These are phyloP conservation scores for Tinea pellionella DNA, from an alignment of 2,888 invertebrate genomes.

Conservation along the genomic window DNA sequence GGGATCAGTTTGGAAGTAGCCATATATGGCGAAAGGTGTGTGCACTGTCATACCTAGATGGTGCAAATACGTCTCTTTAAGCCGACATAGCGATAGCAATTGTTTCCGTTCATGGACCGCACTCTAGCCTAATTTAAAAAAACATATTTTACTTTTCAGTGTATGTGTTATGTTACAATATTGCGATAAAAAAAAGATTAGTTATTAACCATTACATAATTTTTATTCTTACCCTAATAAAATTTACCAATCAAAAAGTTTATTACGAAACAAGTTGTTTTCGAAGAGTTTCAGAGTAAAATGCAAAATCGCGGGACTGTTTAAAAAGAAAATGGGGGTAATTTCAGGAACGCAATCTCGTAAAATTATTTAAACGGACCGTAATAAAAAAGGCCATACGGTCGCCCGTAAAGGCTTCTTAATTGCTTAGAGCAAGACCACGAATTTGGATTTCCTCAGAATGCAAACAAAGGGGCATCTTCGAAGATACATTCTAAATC, in stretches of 20 bases:
- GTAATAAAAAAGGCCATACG: slow-evolving; percentile 57
- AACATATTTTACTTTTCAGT: no score
- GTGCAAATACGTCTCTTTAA: no score
- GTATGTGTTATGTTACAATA: no score
- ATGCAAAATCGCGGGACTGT: slow-evolving; percentile 36
- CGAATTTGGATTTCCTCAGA: slow-evolving; percentile 18
- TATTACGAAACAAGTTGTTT: background rate
- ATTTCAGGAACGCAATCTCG: slow-evolving; percentile 54
- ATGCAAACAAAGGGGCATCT: background rate
- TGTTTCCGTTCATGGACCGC: no score
- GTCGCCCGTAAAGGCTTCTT: slow-evolving; percentile 46
- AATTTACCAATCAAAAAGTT: background rate
- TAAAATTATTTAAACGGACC: slow-evolving; percentile 61
- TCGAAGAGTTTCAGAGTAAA: slow-evolving; percentile 20
- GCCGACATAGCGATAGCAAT: no score
- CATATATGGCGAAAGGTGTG: no score
- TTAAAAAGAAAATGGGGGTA: slow-evolving; percentile 53
- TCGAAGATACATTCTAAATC: background rate
- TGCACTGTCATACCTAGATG: no score
- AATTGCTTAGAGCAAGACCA: slow-evolving; percentile 38
- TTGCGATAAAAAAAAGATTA: no score
- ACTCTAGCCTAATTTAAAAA: no score
- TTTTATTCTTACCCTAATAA: background rate
- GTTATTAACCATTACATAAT: no score
- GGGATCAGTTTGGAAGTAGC: no score